Evolutionary conservation across 30 jellyfish, hydroid and myxozoan species (phyloP), one percentile per base, ranked within the genome.

Genomic region (Mastigias papua): DNA sequence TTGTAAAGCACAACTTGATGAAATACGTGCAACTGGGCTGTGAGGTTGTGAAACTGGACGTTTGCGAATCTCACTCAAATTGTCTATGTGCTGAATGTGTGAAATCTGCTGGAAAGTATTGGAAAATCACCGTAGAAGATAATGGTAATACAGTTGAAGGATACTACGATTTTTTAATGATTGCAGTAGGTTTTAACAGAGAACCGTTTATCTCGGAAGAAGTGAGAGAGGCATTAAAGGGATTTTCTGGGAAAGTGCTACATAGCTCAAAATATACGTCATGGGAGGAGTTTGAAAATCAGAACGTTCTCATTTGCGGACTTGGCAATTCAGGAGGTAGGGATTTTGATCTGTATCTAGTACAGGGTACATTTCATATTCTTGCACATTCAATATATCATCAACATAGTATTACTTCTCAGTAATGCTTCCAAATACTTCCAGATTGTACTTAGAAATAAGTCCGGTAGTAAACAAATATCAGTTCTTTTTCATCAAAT

Each of bases 281-380:
- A 15, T 79, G 94, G 91, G 71, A 90, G 48, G 69, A 46, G 6
- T 95, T 62, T 84, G 92, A 81, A 81, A 80, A 90, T 78, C 75
- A 90, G 54, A 85, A 54, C 6, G 91, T 95, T 68, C 87, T 95
- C 33, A 93, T 95, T 3, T 85, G 92, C 75, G 99, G 99, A 27
- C 72, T 95, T 34, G 98, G 99, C n/a, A 95, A 95, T 57, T 82
- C 98, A 10, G 96, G 96, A 90, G 99, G 99, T 95, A 46, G 19
- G 81, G 10, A 37, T 11, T 11, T 37, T 3, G 54, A n/a, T n/a
- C n/a, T n/a, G n/a, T n/a, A n/a, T n/a, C n/a, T n/a, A n/a, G n/a
- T n/a, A n/a, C n/a, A n/a, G n/a, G n/a, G n/a, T n/a, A n/a, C n/a
- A n/a, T n/a, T n/a, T n/a, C n/a, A n/a, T n/a, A n/a, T n/a, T n/a